A percentile compares a stretch with the other conserved stretches of the same genome.
Conservation (phyloP, 2,113 vertebrate species). For the Pleuronectes platessa region DNA sequence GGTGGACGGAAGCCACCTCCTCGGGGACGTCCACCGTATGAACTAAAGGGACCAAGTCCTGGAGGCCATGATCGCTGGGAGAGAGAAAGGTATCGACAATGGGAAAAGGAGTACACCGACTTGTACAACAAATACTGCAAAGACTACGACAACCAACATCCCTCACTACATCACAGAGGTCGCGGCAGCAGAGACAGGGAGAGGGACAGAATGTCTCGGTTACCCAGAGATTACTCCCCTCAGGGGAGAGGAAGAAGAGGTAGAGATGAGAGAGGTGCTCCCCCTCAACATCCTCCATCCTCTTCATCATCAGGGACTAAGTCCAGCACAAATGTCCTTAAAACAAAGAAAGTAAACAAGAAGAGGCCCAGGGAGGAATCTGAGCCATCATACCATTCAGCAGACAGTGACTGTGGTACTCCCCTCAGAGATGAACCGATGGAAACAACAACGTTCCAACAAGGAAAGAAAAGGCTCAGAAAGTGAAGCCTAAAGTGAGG, state of each 20-base stretch:
- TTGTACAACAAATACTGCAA: conserved; percentile 90
- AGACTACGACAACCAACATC: conserved; percentile 78
- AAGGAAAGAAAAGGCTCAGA: too few relatives aligned
- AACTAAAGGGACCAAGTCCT: conserved; percentile 88
- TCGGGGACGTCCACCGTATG: conserved; percentile 87
- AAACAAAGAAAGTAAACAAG: too few relatives aligned
- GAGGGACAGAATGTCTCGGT: too few relatives aligned
- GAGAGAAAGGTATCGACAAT: conserved; percentile 91
- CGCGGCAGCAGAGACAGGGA: conserved; percentile 69
- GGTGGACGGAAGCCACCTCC: conserved; percentile 83
- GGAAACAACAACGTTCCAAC: too few relatives aligned
- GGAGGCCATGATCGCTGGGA: conserved; percentile 87
- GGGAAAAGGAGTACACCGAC: conserved; percentile 94
- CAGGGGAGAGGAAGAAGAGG: too few relatives aligned
- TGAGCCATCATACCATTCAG: conserved; percentile 81
- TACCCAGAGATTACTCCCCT: too few relatives aligned
- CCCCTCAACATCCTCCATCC: too few relatives aligned
- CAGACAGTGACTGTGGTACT: conserved; percentile 94
- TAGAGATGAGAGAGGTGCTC: too few relatives aligned
- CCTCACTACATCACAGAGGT: conserved; percentile 63
- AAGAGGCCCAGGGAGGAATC: too few relatives aligned
- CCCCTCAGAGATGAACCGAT: conserved; percentile 95
- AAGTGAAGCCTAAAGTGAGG: too few relatives aligned
- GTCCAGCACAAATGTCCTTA: too few relatives aligned
- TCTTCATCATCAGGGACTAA: too few relatives aligned